Evolutionary conservation across 2,797 vertebrate species (phyloP), one percentile per base, ranked within the genome.

Genomic region (Acipenser ruthenus): DNA sequence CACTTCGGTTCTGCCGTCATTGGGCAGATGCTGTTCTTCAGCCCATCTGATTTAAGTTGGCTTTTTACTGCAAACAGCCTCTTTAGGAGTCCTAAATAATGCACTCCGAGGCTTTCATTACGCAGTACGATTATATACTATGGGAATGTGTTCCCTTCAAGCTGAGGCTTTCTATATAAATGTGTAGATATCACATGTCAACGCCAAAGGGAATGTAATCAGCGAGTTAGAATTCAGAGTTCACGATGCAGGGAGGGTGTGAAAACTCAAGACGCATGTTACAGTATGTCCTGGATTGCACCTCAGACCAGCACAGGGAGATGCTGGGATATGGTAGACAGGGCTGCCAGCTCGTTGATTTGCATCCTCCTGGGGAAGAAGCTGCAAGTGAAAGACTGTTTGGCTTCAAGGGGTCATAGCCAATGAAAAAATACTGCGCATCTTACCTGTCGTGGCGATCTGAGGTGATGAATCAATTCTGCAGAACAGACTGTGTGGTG

Each of bases 51-150:
- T 15, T 15, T 15, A 60, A 63, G 60, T 65, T 50, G 68, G 52
- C 68, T 53, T 61, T 51, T 18, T 12, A 65, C 52, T n/a, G 65
- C 63, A 66, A 70, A 66, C 47, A 65, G 50, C 37, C 56, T 37
- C 52, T 66, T 70, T 66, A 70, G 52, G 60, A 66, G 50, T 52
- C 10, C 68, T 66, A 60, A 66, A 70, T 70, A 66, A 70, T 66
- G 66, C 68, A 62, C 67, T 48, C 48, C 11, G 53, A 64, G 55
- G 56, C 13, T 11, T 18, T 49, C 10, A 66, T 63, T 51, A 63
- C 62, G 60, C 48, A 58, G 60, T 60, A 23, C 60, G 59, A 65
- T 63, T 48, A 66, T 23, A 53, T 12, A 50, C 51, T 37, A 7
- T 66, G 50, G 55, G 55, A 62, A 61, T 50, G 18, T 13, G 10